Evolutionary conservation across 1,140 invertebrate genomes (phyloP), one percentile per base, ranked within the genome.

Genomic region (Atta cephalotes): DNA sequence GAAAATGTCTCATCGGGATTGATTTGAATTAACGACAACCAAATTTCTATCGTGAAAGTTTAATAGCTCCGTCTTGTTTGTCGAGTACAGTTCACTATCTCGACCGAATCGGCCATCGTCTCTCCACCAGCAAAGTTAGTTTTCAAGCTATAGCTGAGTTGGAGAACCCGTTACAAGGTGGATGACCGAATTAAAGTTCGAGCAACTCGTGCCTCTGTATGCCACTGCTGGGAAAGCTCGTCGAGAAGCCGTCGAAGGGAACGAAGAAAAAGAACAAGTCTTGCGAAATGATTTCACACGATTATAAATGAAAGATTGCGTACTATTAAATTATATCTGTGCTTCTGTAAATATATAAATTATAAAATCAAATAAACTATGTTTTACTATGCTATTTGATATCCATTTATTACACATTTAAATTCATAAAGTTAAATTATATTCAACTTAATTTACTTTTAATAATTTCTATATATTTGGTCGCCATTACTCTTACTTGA

Each of bases 141-240:
- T 84, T 84, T 84, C 80, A 35, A 84, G 80, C 80, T 84, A 62
- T 62, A 74, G 45, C 39, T 25, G 80, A 84, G 56, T 84, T 70
- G 70, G 56, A 74, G 80, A 71, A 84, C 80, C 80, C 80, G 80
- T 84, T 84, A 84, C 80, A 84, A 84, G 80, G 80, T 84, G 80
- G 80, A 84, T 76, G 80, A 84, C 80, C 80, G 80, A 84, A 84
- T 84, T 84, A 84, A 84, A 84, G 80, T 84, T 84, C 80, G 80
- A 84, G 70, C 80, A 62, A 84, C 80, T 84, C 80, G 79, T 81
- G 51, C 66, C 66, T 72, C 79, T 56, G 63, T 53, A 65, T 31
- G 49, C 63, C 25, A 39, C 28, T 28, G 45, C 18, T 58, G 56
- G 56, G 39, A 84, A 84, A 84, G 45, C 80, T 63, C 80, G 53